Percentiles rank a stretch among this genome's conserved stretches.
phyloP scores from a whole-genome alignment of 2,888 invertebrate species.

The Epistrophe eligans region DNA sequence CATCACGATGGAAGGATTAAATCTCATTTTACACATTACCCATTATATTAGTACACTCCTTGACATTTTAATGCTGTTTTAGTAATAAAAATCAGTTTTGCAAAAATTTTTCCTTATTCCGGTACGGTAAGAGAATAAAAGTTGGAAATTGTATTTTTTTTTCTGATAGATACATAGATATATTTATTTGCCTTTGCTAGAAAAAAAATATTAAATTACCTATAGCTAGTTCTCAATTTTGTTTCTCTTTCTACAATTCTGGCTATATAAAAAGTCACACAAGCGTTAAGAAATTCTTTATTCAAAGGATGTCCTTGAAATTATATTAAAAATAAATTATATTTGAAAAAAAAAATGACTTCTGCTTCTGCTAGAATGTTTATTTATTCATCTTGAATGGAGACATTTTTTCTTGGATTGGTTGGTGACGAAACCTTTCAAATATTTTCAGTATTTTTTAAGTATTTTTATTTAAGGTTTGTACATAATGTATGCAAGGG shows the following conservation, averaged over 20 bases:
- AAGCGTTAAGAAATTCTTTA: neutral
- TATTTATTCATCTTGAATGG: neutral
- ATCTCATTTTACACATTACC: conserved; percentile 1
- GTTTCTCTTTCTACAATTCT: neutral
- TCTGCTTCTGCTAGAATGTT: neutral
- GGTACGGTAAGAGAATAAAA: neutral
- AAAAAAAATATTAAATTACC: neutral
- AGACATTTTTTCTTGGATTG: neutral
- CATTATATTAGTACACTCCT: conserved; percentile 4
- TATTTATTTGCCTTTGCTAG: neutral
- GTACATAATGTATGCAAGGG: no score
- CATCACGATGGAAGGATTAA: neutral
- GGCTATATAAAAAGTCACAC: neutral
- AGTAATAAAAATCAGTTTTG: conserved; percentile 6
- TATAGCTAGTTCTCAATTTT: no score
- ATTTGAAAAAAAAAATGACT: neutral
- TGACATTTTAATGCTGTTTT: neutral
- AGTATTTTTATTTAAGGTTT: no score
- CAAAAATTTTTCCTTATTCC: conserved; percentile 16
- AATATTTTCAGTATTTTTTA: no score
- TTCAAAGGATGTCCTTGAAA: neutral
- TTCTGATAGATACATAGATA: neutral
- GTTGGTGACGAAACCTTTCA: neutral
- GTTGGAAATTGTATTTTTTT: neutral
- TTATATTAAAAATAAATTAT: neutral